Conservation (phyloP, 2,888 invertebrate genomes). For the Acronicta leporina region DNA sequence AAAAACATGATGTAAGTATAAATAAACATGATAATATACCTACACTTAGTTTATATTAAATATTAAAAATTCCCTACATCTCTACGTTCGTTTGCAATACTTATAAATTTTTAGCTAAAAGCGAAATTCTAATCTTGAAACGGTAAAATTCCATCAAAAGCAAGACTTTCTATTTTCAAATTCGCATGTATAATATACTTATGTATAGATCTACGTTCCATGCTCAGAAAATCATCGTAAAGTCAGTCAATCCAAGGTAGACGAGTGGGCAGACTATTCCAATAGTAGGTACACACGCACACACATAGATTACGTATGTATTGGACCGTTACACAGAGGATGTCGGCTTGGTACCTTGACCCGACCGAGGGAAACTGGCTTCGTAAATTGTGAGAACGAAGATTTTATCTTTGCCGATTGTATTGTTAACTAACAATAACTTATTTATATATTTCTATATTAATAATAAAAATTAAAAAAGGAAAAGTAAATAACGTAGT, state of each 20-base stretch:
- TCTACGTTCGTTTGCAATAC: too few relatives aligned
- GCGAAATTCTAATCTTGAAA: background rate
- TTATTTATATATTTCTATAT: too few relatives aligned
- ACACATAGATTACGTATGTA: background rate
- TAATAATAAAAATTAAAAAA: too few relatives aligned
- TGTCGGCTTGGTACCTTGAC: conserved; percentile 41
- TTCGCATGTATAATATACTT: background rate
- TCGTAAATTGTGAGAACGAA: conserved; percentile 1
- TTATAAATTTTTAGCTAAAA: too few relatives aligned
- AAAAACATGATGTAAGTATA: too few relatives aligned
- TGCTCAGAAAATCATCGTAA: background rate
- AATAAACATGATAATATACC: too few relatives aligned
- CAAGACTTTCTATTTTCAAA: background rate
- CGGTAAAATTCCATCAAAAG: too few relatives aligned
- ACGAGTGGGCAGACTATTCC: conserved; percentile 14
- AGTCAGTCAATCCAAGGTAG: conserved; percentile 19
- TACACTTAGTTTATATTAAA: too few relatives aligned
- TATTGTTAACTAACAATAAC: too few relatives aligned
- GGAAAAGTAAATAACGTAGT: too few relatives aligned
- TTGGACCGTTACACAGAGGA: conserved; percentile 6
- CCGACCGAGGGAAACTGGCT: conserved; percentile 35
- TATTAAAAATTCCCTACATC: too few relatives aligned
- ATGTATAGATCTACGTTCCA: background rate
- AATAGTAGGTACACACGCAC: conserved; percentile 8
- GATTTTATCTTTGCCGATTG: conserved; percentile 1